These are phyloP conservation scores for Epizoanthus scotinus DNA, from an alignment of 92 coral and sea anemone genomes.

Conservation along the genomic window DNA sequence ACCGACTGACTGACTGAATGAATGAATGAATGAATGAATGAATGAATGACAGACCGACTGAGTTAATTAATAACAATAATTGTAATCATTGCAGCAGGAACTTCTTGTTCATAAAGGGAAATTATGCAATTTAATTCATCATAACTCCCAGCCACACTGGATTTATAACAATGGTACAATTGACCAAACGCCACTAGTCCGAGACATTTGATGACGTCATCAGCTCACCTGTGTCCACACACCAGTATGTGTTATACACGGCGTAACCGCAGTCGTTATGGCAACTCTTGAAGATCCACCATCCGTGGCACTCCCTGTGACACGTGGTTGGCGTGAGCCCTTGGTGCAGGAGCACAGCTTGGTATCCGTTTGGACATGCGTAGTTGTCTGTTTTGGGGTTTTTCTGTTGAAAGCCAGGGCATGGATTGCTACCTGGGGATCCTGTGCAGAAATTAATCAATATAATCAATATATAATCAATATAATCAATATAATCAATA, in stretches of 20 bases:
- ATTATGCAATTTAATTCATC: too few species aligned
- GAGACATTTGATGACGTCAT: not conserved
- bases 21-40: too few species aligned
- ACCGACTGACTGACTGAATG: too few species aligned
- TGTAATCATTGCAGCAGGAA: too few species aligned
- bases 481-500: too few species aligned
- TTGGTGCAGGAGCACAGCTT: conserved; percentile 74
- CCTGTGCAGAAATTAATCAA: conserved; percentile 32
- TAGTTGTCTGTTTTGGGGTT: conserved; percentile 70
- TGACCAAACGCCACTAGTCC: too few species aligned
- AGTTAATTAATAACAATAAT: too few species aligned
- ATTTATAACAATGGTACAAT: too few species aligned
- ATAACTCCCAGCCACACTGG: too few species aligned
- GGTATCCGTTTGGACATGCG: conserved; percentile 73
- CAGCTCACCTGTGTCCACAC: conserved; percentile 69
- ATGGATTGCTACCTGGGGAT: conserved; percentile 68
- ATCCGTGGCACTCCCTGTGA: conserved; percentile 68
- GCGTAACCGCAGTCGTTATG: conserved; percentile 73
- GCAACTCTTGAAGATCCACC: conserved; percentile 72
- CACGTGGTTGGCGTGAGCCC: conserved; percentile 77
- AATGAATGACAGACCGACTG: too few species aligned
- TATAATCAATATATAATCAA: too few species aligned
- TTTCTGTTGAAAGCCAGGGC: conserved; percentile 69
- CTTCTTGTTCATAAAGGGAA: too few species aligned
- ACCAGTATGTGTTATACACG: conserved; percentile 73